A percentile compares a stretch with the other conserved stretches of the same genome.
Conservation (phyloP, 2,113 vertebrate species). For the Noctilio leporinus region DNA sequence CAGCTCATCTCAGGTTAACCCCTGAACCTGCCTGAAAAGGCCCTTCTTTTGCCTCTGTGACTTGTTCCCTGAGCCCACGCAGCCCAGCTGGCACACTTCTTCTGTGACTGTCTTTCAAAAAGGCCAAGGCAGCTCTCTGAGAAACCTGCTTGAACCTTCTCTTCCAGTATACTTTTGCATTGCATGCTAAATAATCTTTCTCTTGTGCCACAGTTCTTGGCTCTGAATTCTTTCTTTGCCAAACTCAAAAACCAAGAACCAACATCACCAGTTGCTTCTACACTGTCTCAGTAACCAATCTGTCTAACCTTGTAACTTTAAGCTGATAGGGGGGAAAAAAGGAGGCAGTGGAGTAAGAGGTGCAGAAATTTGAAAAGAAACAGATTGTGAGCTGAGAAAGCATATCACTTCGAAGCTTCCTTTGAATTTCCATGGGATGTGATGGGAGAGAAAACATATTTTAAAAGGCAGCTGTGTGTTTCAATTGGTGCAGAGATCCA, state of each 20-base stretch:
- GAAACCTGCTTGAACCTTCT: background rate
- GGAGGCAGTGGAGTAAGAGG: background rate
- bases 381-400: background rate
- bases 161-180: background rate
- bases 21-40: background rate
- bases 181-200: background rate
- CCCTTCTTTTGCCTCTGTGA: background rate
- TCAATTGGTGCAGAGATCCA: background rate
- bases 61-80: background rate
- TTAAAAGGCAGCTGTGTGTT: background rate
- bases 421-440: background rate
- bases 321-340: background rate
- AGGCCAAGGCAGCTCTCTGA: background rate
- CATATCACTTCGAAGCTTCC: background rate
- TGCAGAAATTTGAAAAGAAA: conserved; percentile 2
- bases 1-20: background rate
- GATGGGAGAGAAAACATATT: background rate
- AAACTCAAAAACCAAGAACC: background rate
- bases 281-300: background rate
- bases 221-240: background rate
- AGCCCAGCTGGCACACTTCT: background rate
- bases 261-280: background rate
- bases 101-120: background rate
- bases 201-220: background rate
- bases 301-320: background rate